Evolutionary conservation across 2,113 vertebrate genomes (phyloP).

Genomic region (Periophthalmus modestus): DNA sequence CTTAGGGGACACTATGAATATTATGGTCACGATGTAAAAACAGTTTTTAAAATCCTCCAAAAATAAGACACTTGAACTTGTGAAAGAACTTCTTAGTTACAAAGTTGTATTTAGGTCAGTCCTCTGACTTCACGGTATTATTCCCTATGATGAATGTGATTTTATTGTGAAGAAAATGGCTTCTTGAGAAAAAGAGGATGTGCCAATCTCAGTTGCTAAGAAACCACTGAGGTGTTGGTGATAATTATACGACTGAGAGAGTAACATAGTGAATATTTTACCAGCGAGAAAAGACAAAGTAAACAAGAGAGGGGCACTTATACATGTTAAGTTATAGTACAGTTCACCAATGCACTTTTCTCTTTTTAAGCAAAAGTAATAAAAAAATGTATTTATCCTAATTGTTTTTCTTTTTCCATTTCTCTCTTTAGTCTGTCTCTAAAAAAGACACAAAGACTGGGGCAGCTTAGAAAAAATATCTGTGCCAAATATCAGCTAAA

Average conservation of each 20-base stretch:
- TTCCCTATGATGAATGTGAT: constrained; percentile 13
- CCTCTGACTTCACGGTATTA: constrained; percentile 11
- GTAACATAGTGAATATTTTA: constrained; percentile 69
- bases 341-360: too few relatives aligned
- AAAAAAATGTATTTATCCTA: too few relatives aligned
- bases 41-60: background rate
- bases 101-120: constrained; percentile 16
- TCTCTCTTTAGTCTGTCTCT: too few relatives aligned
- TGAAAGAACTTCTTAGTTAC: constrained; percentile 6
- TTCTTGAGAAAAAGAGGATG: constrained; percentile 41
- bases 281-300: constrained; percentile 49
- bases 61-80: background rate
- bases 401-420: too few relatives aligned
- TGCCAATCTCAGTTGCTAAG: constrained; percentile 73
- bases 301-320: constrained; percentile 39
- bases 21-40: too few relatives aligned
- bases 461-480: too few relatives aligned
- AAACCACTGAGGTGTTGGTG: constrained; percentile 64
- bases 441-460: too few relatives aligned
- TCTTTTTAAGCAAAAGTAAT: too few relatives aligned
- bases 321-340: too few relatives aligned
- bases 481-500: too few relatives aligned
- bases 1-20: background rate
- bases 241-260: constrained; percentile 69
- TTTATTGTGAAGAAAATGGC: constrained; percentile 32